These are phyloP conservation scores for Aptenodytes patagonicus DNA, from an alignment of 2,113 vertebrate genomes.

Conservation along the genomic window DNA sequence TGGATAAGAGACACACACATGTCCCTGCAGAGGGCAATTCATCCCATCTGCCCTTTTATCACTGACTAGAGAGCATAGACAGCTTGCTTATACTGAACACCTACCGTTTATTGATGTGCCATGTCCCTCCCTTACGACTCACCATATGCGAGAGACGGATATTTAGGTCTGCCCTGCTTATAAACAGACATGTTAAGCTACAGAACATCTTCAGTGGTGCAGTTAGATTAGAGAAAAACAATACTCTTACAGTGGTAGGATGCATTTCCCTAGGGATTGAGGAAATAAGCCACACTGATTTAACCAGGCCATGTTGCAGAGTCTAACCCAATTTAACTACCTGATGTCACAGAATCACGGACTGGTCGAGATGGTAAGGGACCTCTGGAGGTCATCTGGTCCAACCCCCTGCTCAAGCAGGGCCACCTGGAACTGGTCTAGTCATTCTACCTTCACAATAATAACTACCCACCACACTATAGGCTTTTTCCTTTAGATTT, in stretches of 20 bases:
- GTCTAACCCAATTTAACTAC: background rate
- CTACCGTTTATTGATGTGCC: accelerated
- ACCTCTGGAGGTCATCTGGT: background rate
- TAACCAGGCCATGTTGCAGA: background rate
- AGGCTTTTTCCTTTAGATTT: background rate
- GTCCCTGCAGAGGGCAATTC: background rate
- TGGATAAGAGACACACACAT: background rate
- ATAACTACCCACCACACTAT: background rate
- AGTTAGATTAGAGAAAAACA: background rate
- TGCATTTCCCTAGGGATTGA: background rate
- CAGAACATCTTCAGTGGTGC: background rate
- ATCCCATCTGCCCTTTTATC: background rate
- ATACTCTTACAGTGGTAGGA: background rate
- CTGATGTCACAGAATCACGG: background rate
- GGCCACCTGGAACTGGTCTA: background rate
- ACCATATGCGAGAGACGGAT: background rate
- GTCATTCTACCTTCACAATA: background rate
- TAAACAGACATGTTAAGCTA: background rate
- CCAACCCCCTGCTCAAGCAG: background rate
- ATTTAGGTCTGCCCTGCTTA: background rate
- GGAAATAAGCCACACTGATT: background rate
- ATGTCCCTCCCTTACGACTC: background rate
- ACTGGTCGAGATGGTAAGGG: background rate
- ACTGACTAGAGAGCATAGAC: background rate
- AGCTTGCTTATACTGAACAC: background rate